Evolutionary conservation across 2,797 vertebrate species (phyloP).

Genomic region (Cephalopachus bancanus): DNA sequence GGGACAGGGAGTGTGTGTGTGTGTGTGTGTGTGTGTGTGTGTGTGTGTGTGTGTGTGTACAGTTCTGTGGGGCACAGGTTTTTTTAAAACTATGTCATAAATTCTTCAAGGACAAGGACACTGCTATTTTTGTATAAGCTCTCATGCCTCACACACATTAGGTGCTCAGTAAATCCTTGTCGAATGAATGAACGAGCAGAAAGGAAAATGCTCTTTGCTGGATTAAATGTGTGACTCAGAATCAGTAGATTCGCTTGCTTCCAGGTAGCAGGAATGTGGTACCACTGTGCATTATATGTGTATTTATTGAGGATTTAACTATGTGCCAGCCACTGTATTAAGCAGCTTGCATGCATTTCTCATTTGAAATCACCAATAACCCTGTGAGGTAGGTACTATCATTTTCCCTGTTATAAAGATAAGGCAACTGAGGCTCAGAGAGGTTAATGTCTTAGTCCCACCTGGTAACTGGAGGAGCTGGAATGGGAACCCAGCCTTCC

Average conservation of each 20-base stretch:
- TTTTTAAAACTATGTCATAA: background rate
- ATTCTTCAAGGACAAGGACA: background rate
- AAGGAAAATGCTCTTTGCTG: background rate
- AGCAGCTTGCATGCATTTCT: background rate
- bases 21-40: background rate
- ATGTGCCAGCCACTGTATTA: background rate
- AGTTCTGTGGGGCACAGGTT: background rate
- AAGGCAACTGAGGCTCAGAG: background rate
- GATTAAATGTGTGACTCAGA: background rate
- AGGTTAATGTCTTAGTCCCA: background rate
- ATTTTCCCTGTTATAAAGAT: background rate
- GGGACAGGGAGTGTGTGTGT: background rate
- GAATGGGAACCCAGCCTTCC: background rate
- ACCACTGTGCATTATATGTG: background rate
- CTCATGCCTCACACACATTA: background rate
- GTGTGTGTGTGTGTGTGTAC: background rate
- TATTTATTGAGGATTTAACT: background rate
- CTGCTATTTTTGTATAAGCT: background rate
- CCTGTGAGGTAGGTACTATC: background rate
- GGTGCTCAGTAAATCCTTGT: background rate
- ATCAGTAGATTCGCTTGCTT: background rate
- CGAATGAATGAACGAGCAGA: background rate
- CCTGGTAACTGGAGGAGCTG: background rate
- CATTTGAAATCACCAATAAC: background rate
- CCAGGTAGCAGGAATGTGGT: background rate